Base-by-base conservation (phyloP, 37 sponge, comb jelly and placozoan species). In the Amphimedon queenslandica region DNA sequence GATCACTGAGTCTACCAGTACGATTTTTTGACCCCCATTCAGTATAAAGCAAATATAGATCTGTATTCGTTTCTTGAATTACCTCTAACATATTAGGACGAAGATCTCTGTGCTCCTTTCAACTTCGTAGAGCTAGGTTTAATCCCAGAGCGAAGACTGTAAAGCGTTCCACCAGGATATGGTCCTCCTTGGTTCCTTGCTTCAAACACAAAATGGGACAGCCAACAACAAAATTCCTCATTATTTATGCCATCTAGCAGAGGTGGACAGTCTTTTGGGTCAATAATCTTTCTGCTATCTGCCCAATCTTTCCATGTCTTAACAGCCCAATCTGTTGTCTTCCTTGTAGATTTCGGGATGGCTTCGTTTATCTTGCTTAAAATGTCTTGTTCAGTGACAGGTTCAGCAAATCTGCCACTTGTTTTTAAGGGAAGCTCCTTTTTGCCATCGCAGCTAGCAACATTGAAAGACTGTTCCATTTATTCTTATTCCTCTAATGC, bases 151-250 rank as follows among this genome's bases (percentile, higher is more conserved):
- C n/a, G n/a, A n/a, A n/a, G n/a, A n/a, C n/a, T n/a, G n/a, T n/a
- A n/a, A n/a, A n/a, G n/a, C n/a, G n/a, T n/a, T n/a, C 61, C 61
- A 11, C 61, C 61, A n/a, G 5, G 61, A n/a, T 60, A 60, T 60
- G 8, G 5, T 25, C 5, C 27, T n/a, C 61, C 61, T 60, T 60
- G 23, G 24, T 60, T 60, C 61, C 28, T 11, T 6, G 21, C 61
- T n/a, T 60, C 61, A 6, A 60, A 11, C 5, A 60, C 61, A 60
- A 60, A 60, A 6, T 25, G 21, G 28, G 61, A 11, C 27, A 60
- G 21, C 61, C 61, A 60, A n/a, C 21, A n/a, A 60, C 21, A n/a
- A 6, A 60, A n/a, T 25, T n/a, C 27, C 21, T 60, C 61, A n/a
- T 60, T 60, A 60, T 13, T 25, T 6, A 60, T 60, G 5, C 5